Base-by-base conservation (phyloP, 2,888 invertebrate species). In the Pecten maximus region DNA sequence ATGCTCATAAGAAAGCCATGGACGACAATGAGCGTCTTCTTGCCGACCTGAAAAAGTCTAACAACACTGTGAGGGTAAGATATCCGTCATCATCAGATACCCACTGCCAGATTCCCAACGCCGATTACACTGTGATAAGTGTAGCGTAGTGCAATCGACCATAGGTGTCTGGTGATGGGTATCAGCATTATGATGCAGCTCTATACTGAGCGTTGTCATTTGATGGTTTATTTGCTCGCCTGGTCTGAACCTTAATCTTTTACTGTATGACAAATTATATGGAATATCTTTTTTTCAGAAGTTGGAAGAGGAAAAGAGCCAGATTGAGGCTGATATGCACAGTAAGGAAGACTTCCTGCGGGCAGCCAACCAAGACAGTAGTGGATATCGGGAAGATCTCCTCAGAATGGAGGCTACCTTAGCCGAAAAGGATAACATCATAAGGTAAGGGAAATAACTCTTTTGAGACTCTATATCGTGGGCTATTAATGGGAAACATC, bases 1-100 rank as follows among this genome's bases (percentile, higher is more conserved):
- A 90, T 19, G 93, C 95, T 23, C 95, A 96, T 90, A 95, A 95
- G 88, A 94, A 94, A 89, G 94, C 95, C 12, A 95, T 95, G 95
- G 94, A 94, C 91, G 96, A 96, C 90, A 96, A 96, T 91, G 96
- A 96, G 89, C 92, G 91, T 39, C 91, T 95, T 19, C 93, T 95
- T 74, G 92, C 91, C 48, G 95, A 95, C 87, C 92, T 96, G 88
- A 94, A 94, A 87, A 94, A 94, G 89, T 92, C 94, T n/a, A 94
- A 94, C 90, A 92, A 89, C 40, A 93, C 91, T 88, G 91, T 94
- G 16, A 92, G 94, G 91, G 95, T 95, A 91, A 90, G 93, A 54
- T 54, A 19, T 54, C 54, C 2, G 54, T 44, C 44, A 44, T 92
- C n/a, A n/a, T n/a, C n/a, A n/a, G n/a, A n/a, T n/a, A n/a, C n/a